Evolutionary conservation across 2,888 invertebrate genomes (phyloP), one percentile per base, ranked within the genome.

Genomic region (Myopa tessellatipennis): DNA sequence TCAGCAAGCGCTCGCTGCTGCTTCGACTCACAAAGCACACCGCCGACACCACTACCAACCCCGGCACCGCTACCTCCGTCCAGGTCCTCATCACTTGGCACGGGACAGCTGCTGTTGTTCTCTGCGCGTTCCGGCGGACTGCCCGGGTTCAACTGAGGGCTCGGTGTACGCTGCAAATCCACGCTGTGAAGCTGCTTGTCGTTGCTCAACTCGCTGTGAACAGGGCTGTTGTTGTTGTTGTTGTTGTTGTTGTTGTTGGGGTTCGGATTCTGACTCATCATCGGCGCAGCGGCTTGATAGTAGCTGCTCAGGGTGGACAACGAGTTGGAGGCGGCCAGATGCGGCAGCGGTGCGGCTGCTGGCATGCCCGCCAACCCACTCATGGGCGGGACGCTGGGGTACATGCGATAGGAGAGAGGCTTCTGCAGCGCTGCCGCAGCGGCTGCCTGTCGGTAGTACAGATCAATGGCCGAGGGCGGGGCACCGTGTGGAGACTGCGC

Each of bases 371-470:
- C 82, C 14, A 86, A 81, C 18, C 87, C 82, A 4, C 85, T 79
- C 82, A 89, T 85, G 34, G 87, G 84, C 7, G 87, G 87, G 82
- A 89, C 85, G 84, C 91, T 82, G 81, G 91, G 87, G 87, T 90
- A 90, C 83, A 90, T 85, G 77, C 88, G 86, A 90, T 95, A 95
- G 81, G 96, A 95, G 85, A 97, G 91, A 1, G 97, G 97, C 89
- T 96, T 96, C 90, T 96, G 96, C 79, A 97, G 90, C 76, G 95
- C 95, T 0, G 93, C 93, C 1, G 94, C 92, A 0, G 93, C 94
- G 0, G 87, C 87, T 3, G 94, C 94, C 85, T 95, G 95, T 34
- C 95, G 91, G 89, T 96, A 96, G 88, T 95, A 95, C 70, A 95
- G 90, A 86, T 95, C 95, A 14, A 94, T 93, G 1, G 94, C 92